These are phyloP conservation scores for Anthrax anthrax DNA, from an alignment of 2,888 invertebrate species.

Conservation along the genomic window DNA sequence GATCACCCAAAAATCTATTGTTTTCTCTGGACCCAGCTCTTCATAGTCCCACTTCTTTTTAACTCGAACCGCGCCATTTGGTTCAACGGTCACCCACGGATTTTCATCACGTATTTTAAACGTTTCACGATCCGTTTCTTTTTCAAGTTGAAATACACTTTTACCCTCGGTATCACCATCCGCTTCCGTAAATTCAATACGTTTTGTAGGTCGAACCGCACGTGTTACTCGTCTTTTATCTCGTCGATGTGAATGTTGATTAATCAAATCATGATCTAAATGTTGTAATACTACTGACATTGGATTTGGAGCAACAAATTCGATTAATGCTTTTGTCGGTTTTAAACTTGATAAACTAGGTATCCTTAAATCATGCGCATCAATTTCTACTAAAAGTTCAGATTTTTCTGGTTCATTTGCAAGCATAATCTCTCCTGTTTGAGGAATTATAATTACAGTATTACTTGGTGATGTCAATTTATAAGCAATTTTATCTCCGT, in stretches of 20 bases:
- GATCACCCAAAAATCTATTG: slow-evolving; percentile 91
- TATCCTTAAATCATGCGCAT: slow-evolving; percentile 68
- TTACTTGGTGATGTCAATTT: slow-evolving; percentile 66
- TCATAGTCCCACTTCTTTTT: slow-evolving; percentile 97
- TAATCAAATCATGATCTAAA: slow-evolving; percentile 35
- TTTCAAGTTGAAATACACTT: slow-evolving; percentile 77
- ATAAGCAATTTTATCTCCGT: slow-evolving; percentile 86
- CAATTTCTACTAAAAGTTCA: slow-evolving; percentile 55
- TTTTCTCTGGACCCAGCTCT: slow-evolving; percentile 84
- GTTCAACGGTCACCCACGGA: slow-evolving; percentile 85
- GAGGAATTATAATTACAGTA: slow-evolving; percentile 77
- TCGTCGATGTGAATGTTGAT: slow-evolving; percentile 43
- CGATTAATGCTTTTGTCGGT: slow-evolving; percentile 62
- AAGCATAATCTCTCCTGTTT: slow-evolving; percentile 78
- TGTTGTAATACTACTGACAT: slow-evolving; percentile 45
- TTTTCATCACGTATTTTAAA: slow-evolving; percentile 89
- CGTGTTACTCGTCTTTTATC: slow-evolving; percentile 69
- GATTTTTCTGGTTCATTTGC: slow-evolving; percentile 60
- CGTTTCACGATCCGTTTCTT: slow-evolving; percentile 81
- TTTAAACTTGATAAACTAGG: slow-evolving; percentile 55
- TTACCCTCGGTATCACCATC: slow-evolving; percentile 81
- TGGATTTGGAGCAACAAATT: slow-evolving; percentile 48
- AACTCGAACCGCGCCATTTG: slow-evolving; percentile 81
- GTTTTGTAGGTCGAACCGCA: slow-evolving; percentile 86
- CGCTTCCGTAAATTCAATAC: slow-evolving; percentile 81